Evolutionary conservation across 2,888 invertebrate species (phyloP).

Genomic region (Himalopsyche kuldschensis): DNA sequence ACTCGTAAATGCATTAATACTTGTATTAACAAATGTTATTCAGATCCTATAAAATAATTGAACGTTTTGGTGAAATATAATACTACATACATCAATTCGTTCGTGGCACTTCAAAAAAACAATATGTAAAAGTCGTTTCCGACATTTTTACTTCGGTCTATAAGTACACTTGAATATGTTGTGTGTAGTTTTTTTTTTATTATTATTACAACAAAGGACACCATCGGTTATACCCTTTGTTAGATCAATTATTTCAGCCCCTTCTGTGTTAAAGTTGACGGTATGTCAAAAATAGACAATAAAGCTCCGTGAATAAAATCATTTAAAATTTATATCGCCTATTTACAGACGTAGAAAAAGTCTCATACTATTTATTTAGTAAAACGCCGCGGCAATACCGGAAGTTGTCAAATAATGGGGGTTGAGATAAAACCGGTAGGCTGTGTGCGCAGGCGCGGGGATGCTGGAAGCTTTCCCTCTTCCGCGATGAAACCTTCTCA

Average conservation of each 20-base stretch:
- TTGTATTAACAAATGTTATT: no score
- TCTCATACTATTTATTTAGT: neutral
- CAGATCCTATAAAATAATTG: no score
- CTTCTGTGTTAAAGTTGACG: neutral
- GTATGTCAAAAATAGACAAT: neutral
- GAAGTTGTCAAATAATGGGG: neutral
- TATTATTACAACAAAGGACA: no score
- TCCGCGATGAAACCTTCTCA: neutral
- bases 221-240: neutral
- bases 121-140: no score
- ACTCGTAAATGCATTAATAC: no score
- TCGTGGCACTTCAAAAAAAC: no score
- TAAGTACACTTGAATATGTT: no score
- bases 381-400: neutral
- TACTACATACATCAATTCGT: no score
- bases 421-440: slow-evolving; percentile 8
- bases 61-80: no score
- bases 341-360: neutral
- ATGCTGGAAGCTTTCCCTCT: slow-evolving; percentile 27
- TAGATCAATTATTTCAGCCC: neutral
- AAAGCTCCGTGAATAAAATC: neutral
- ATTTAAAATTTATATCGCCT: neutral
- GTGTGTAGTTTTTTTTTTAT: no score
- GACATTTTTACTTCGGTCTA: no score
- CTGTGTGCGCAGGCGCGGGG: slow-evolving; percentile 29